Conservation (phyloP, 1,140 invertebrate genomes). For the Ganaspis sp. region DNA sequence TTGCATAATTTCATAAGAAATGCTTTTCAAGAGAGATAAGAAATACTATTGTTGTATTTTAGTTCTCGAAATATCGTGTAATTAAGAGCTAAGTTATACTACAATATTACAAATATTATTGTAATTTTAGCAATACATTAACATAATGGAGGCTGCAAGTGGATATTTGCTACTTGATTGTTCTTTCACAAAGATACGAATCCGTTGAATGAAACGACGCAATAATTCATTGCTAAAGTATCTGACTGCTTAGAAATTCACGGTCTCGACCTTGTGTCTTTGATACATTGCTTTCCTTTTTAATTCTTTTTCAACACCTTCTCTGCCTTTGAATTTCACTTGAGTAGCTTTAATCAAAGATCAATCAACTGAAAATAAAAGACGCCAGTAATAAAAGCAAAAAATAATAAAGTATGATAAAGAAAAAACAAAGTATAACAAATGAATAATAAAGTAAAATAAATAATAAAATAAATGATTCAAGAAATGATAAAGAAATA, state of each 20-base stretch:
- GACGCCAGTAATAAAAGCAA: no score
- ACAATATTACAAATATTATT: neutral
- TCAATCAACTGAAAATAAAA: neutral
- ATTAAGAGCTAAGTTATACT: no score
- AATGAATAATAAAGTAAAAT: no score
- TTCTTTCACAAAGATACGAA: constrained; percentile 36
- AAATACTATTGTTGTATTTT: no score
- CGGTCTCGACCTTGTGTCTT: constrained; percentile 60
- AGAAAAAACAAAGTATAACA: no score
- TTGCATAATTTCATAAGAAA: no score
- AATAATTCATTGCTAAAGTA: constrained; percentile 50
- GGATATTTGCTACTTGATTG: neutral
- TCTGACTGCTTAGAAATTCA: constrained; percentile 55
- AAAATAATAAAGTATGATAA: no score
- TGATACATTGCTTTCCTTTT: neutral
- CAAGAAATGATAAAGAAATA: no score
- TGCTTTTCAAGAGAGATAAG: no score
- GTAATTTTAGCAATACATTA: neutral
- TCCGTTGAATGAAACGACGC: constrained; percentile 50
- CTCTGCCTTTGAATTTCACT: constrained; percentile 10
- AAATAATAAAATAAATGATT: no score
- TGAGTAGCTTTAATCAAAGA: constrained; percentile 14
- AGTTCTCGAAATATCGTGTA: no score
- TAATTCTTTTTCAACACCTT: constrained; percentile 14
- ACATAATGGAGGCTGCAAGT: neutral